Evolutionary conservation across 2,797 vertebrate species (phyloP).

Genomic region (Alca torda): DNA sequence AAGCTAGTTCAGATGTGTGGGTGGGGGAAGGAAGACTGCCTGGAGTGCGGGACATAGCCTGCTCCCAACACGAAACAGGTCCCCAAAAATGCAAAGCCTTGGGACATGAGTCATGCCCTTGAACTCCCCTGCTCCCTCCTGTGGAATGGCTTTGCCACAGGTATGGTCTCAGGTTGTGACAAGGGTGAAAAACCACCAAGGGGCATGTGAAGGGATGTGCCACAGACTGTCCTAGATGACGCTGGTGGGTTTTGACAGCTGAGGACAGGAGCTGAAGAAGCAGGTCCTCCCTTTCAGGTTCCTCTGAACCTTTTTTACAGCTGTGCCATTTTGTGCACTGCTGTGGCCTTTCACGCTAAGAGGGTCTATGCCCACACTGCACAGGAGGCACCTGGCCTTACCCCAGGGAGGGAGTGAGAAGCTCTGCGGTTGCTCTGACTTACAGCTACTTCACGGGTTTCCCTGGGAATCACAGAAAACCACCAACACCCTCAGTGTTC

Average conservation of each 20-base stretch:
- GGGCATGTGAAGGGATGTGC: not conserved
- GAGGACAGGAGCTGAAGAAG: not conserved
- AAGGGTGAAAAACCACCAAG: not conserved
- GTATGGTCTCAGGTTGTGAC: not conserved
- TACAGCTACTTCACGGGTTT: not conserved
- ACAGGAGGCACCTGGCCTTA: not conserved
- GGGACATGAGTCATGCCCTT: not conserved
- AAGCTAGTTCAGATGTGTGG: not conserved
- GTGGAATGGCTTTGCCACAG: not conserved
- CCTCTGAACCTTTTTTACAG: not conserved
- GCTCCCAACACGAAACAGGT: not conserved
- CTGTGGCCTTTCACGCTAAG: not conserved
- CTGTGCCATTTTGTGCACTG: not conserved
- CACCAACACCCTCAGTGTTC: not conserved
- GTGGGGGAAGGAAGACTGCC: not conserved
- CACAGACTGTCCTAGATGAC: not conserved
- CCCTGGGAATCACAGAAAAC: not conserved
- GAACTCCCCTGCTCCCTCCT: not conserved
- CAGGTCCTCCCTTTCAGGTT: not conserved
- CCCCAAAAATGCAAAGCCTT: slow-evolving; percentile 1
- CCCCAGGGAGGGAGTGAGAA: not conserved
- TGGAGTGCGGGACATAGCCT: not conserved
- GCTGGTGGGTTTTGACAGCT: not conserved
- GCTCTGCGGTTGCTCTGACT: not conserved
- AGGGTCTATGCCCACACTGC: not conserved